Evolutionary conservation across 2,113 vertebrate species (phyloP).

Genomic region (Microcebus griseorufus): DNA sequence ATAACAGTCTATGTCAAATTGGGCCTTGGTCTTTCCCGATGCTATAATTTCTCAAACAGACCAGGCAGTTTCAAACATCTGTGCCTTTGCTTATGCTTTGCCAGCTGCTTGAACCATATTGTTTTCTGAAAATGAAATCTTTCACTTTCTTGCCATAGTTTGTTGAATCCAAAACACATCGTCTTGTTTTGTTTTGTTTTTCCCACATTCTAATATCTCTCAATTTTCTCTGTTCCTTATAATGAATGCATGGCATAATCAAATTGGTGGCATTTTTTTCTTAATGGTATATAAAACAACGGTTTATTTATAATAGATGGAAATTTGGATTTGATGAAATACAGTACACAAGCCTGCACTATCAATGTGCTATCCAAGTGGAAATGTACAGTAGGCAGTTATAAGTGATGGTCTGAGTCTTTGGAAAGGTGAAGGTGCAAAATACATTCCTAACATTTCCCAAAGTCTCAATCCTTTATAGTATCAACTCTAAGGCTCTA

Average conservation of each 20-base stretch:
- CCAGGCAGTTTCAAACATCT: neutral
- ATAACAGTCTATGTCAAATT: neutral
- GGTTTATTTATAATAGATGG: neutral
- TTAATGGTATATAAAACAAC: neutral
- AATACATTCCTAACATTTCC: neutral
- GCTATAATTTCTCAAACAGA: neutral
- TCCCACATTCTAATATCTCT: neutral
- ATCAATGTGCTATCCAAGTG: neutral
- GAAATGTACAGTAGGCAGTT: neutral
- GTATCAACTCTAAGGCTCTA: neutral
- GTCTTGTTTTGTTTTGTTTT: neutral
- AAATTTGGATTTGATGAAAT: slow-evolving; percentile 3
- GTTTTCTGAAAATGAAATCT: neutral
- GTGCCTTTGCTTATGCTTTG: neutral
- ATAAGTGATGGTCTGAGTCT: neutral
- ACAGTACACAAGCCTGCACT: neutral
- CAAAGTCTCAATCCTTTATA: neutral
- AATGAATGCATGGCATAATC: neutral
- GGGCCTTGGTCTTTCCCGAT: slow-evolving; percentile 5
- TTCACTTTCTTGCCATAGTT: neutral
- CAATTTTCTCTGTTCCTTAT: neutral
- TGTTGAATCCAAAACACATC: neutral
- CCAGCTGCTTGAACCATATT: neutral
- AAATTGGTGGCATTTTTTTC: neutral
- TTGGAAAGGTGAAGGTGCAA: neutral